Evolutionary conservation across 2,888 invertebrate species (phyloP).

Genomic region (Pachycephus smyrnensis): DNA sequence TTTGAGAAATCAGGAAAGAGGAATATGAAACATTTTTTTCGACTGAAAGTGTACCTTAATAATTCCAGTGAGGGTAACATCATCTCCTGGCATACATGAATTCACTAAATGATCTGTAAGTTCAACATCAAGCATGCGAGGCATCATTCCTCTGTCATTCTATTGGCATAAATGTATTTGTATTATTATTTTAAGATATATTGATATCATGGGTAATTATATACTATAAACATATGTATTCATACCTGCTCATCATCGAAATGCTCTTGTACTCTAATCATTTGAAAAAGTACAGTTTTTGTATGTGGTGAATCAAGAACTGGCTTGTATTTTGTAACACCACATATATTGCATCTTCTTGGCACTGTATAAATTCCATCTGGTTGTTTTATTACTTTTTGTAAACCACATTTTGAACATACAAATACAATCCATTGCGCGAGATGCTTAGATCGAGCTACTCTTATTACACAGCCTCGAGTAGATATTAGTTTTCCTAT

Average conservation of each 20-base stretch:
- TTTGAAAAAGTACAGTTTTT: slow-evolving; percentile 82
- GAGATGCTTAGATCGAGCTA: slow-evolving; percentile 79
- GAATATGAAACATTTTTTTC: not conserved
- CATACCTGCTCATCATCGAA: slow-evolving; percentile 75
- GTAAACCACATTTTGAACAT: slow-evolving; percentile 75
- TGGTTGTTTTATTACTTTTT: slow-evolving; percentile 67
- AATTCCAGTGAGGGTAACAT: slow-evolving; percentile 87
- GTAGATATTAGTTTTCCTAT: slow-evolving; percentile 82
- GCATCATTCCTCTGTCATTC: slow-evolving; percentile 78
- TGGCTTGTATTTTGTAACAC: slow-evolving; percentile 75
- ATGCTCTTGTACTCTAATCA: slow-evolving; percentile 85
- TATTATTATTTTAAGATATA: not conserved
- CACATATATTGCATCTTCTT: slow-evolving; percentile 72
- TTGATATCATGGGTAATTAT: not conserved
- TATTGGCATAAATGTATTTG: slow-evolving; percentile 54
- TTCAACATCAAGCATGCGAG: slow-evolving; percentile 87
- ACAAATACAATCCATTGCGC: slow-evolving; percentile 84
- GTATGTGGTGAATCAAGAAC: slow-evolving; percentile 77
- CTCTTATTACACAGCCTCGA: slow-evolving; percentile 87
- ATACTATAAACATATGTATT: slow-evolving; percentile 6
- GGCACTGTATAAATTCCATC: slow-evolving; percentile 73
- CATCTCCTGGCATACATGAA: slow-evolving; percentile 88
- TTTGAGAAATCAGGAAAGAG: not conserved
- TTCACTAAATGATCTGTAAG: slow-evolving; percentile 84
- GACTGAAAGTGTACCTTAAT: slow-evolving; percentile 73